These are phyloP conservation scores for Drosophila basisetae DNA, from an alignment of 2,888 invertebrate genomes.

Conservation along the genomic window DNA sequence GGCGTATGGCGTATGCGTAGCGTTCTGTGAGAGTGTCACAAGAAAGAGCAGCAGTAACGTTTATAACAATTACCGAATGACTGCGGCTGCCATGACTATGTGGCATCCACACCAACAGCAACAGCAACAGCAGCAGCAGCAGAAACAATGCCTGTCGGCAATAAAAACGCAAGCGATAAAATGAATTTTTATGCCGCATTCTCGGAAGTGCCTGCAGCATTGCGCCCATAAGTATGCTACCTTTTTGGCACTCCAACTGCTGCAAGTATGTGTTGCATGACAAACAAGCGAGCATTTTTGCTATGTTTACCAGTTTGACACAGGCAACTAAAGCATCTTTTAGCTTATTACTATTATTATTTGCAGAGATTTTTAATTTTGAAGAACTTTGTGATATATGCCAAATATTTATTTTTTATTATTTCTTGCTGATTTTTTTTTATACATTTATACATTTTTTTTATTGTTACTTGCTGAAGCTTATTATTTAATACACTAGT, in stretches of 20 bases:
- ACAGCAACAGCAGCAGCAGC: constrained; percentile 3
- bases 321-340: neutral
- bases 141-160: constrained; percentile 56
- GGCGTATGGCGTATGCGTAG: constrained; percentile 67
- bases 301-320: constrained; percentile 7
- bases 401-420: neutral
- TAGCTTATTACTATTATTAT: neutral
- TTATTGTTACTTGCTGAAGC: neutral
- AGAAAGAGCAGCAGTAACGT: constrained; percentile 14
- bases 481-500: neutral
- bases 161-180: constrained; percentile 74
- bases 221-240: constrained; percentile 63
- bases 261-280: constrained; percentile 2
- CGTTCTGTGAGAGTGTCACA: constrained; percentile 9
- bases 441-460: neutral
- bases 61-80: constrained; percentile 44
- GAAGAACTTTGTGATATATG: neutral
- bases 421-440: neutral
- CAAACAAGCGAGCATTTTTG: constrained; percentile 17
- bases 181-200: constrained; percentile 82
- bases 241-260: constrained; percentile 36
- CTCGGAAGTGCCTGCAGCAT: constrained; percentile 69
- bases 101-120: neutral
- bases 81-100: constrained; percentile 17
- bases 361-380: neutral